Conservation (phyloP, 1,140 invertebrate species). For the Brachionus asplanchnoidis region DNA sequence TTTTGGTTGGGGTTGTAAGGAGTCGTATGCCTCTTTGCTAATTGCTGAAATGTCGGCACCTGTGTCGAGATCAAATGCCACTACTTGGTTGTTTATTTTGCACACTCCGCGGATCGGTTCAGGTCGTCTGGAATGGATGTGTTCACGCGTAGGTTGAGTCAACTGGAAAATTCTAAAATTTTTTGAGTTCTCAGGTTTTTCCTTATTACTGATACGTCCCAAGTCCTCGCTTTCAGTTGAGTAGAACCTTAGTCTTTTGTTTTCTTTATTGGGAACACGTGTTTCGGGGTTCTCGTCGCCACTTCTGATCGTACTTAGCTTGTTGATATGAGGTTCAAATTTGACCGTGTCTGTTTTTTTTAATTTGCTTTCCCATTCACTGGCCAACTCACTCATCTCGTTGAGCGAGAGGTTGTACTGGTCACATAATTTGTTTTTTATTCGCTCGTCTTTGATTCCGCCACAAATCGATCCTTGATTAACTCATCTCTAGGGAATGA, state of each 20-base stretch:
- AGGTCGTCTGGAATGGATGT: not conserved
- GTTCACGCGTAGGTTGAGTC: not conserved
- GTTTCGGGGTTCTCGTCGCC: too few relatives aligned
- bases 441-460: not conserved
- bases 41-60: too few relatives aligned
- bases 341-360: too few relatives aligned
- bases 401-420: too few relatives aligned
- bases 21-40: not conserved
- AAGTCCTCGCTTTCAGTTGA: too few relatives aligned
- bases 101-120: not conserved
- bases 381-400: too few relatives aligned
- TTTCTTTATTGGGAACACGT: too few relatives aligned
- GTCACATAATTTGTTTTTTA: not conserved
- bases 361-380: too few relatives aligned
- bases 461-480: not conserved
- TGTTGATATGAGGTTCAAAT: too few relatives aligned
- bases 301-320: not conserved
- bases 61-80: not conserved
- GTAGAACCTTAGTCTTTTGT: not conserved
- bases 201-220: too few relatives aligned
- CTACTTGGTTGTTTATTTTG: not conserved
- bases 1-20: not conserved
- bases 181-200: too few relatives aligned
- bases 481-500: not conserved
- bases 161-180: not conserved